Evolutionary conservation across 1,140 invertebrate genomes (phyloP), one percentile per base, ranked within the genome.

Genomic region (Lepidurus arcticus): DNA sequence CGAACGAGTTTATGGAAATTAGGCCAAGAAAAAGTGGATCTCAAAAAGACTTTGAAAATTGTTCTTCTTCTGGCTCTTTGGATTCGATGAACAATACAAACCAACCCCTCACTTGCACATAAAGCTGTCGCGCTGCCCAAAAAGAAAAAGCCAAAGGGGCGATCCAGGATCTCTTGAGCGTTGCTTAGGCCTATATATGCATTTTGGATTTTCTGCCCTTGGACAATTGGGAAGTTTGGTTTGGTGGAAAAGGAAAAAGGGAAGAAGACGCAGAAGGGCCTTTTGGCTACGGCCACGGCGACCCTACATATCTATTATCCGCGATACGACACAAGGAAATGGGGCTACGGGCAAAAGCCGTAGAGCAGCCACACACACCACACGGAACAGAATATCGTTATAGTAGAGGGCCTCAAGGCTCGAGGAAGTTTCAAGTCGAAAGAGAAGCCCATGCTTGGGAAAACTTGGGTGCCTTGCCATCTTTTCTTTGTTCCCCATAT

Each of bases 401-500:
- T 65, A 65, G 47, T n/a, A 21, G 21, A 65, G 47, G 47, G 47
- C 47, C 47, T 65, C 47, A 13, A 65, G 47, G 47, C 47, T 65
- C 0, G 21, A 21, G 47, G 47, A 65, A 65, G 47, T 65, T 65
- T n/a, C 13, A 47, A 65, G 47, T 65, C 47, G 47, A 65, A 26
- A 65, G 47, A 65, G 47, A 13, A 11, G 47, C 47, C 47, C 47
- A 65, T 65, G 47, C 47, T 65, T 65, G 47, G 47, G 47, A 65
- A 65, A n/a, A 65, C 47, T 65, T 65, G 47, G 47, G 47, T 65
- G 47, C 7, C 47, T 65, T 65, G 47, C 47, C 47, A 65, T 65
- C 47, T 65, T 65, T 65, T 65, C 47, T 65, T 65, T 65, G 47
- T 65, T 65, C 47, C 47, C 47, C 47, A 65, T 65, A 65, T 65